Evolutionary conservation across 2,113 vertebrate species (phyloP).

Genomic region (Dolichotis patagonum): DNA sequence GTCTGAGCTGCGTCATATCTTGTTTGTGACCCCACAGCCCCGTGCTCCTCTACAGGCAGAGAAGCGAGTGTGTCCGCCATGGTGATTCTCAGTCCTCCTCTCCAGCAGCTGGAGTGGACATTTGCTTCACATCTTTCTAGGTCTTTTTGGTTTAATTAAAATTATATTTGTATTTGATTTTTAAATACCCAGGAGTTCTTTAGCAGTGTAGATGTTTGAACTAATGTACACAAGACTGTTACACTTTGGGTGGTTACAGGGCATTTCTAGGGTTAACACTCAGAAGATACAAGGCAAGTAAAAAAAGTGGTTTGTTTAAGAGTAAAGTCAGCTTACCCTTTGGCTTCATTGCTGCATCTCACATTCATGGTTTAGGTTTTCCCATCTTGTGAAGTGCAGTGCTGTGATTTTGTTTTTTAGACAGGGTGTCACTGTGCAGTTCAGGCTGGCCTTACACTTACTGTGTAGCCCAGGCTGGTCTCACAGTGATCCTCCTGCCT

Average conservation of each 20-base stretch:
- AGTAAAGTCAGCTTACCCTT: background rate
- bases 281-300: background rate
- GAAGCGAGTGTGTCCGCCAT: background rate
- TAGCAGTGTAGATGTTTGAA: background rate
- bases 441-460: background rate
- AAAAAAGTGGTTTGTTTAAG: background rate
- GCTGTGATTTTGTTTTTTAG: background rate
- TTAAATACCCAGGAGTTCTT: slow-evolving; percentile 16
- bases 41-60: background rate
- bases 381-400: background rate
- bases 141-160: background rate
- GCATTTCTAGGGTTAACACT: slow-evolving; percentile 3
- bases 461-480: too few species aligned
- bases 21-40: background rate
- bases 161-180: slow-evolving; percentile 31
- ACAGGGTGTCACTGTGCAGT: background rate
- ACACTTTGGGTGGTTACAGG: background rate
- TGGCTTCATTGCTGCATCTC: background rate
- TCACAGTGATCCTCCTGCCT: background rate
- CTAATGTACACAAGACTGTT: background rate
- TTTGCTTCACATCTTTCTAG: background rate
- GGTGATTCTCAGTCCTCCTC: background rate
- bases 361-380: background rate
- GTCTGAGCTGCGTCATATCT: background rate
- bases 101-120: background rate